Evolutionary conservation across 2,888 invertebrate genomes (phyloP), one percentile per base, ranked within the genome.

Genomic region (Leistus spinibarbis): DNA sequence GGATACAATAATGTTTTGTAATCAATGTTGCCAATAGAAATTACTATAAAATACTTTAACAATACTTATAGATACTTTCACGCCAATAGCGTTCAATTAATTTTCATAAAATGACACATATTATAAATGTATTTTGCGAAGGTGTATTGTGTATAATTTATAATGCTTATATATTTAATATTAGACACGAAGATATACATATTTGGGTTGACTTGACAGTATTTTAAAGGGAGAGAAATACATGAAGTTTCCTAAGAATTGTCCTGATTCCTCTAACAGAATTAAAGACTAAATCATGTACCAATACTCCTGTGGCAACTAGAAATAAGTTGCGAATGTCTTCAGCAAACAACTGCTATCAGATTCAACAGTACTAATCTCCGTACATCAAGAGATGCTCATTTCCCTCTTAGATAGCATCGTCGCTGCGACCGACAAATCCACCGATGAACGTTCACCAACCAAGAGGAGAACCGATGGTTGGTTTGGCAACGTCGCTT

Each of bases 11-110:
- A 10, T 54, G 54, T 64, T 64, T 71, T 63, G 24, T 20, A 70
- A 70, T 71, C 71, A 54, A 71, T 71, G 64, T 64, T 71, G 23
- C 24, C 54, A 63, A 71, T 71, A 20, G 64, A 71, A 71, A 23
- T 22, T 23, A 56, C 64, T 64, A 22, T n/a, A 71, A 71, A 71
- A 71, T 64, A 20, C 17, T 5, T 24, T 7, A 64, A 24, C 19
- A 40, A 71, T 27, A 71, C 23, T 60, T 60, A 62, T 53, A 63
- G 13, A 57, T 16, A 64, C 69, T 71, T 71, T 71, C 64, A 64
- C 71, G 71, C 71, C 24, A 40, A 40, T 40, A 40, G 13, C 5
- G 40, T 3, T 1, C 5, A 5, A 10, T 40, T 10, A 40, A 40
- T 40, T 40, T 40, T 40, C 40, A 13, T 10, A 10, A 40, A 40